These are phyloP conservation scores for Bovichtus diacanthus DNA, from an alignment of 2,797 vertebrate genomes.

Conservation along the genomic window DNA sequence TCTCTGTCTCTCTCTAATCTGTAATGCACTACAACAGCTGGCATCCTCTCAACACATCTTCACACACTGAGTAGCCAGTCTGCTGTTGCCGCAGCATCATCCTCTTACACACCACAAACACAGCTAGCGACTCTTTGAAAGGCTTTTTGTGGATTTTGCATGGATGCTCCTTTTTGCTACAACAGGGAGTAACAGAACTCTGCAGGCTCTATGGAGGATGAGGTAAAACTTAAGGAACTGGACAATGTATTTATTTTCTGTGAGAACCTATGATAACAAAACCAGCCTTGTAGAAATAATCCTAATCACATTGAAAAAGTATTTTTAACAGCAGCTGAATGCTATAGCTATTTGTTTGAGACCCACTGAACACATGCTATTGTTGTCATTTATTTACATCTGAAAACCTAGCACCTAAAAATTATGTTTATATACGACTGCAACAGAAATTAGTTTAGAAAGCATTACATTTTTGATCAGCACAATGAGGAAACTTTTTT, in stretches of 20 bases:
- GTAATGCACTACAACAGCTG: slow-evolving; percentile 56
- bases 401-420: too few species aligned
- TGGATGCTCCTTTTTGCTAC: slow-evolving; percentile 32
- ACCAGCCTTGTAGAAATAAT: background rate
- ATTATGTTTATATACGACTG: too few species aligned
- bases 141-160: slow-evolving; percentile 33
- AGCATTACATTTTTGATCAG: too few species aligned
- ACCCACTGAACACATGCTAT: too few species aligned
- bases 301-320: background rate
- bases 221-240: slow-evolving; percentile 28
- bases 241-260: background rate
- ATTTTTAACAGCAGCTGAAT: background rate
- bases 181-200: background rate
- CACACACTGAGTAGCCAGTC: slow-evolving; percentile 9
- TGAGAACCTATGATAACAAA: background rate
- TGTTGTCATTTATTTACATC: too few species aligned
- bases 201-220: background rate
- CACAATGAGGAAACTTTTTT: too few species aligned
- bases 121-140: background rate
- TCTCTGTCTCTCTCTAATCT: slow-evolving; percentile 28
- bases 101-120: slow-evolving; percentile 37
- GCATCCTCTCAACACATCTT: slow-evolving; percentile 22
- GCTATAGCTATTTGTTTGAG: background rate
- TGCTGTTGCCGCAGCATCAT: slow-evolving; percentile 26
- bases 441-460: too few species aligned